These are phyloP conservation scores for Epicampocera succincta DNA, from an alignment of 2,888 invertebrate species.

Conservation along the genomic window DNA sequence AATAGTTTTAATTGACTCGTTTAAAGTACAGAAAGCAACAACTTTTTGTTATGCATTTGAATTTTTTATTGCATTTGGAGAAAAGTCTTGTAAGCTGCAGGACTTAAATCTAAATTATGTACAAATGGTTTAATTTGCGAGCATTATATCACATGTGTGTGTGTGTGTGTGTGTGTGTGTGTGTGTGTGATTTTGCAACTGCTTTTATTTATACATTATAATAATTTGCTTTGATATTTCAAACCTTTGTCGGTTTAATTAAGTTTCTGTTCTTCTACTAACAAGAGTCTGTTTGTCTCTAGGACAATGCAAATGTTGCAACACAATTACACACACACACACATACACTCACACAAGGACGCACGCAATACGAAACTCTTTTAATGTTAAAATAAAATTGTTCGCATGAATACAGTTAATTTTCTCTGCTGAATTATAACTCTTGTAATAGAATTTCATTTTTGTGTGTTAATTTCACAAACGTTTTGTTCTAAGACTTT, in stretches of 20 bases:
- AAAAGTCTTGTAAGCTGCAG: conserved; percentile 2
- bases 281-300: conserved; percentile 2
- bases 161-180: background rate
- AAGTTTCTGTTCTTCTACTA: conserved; percentile 41
- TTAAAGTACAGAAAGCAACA: too few species aligned
- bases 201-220: conserved; percentile 12
- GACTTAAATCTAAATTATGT: conserved; percentile 1
- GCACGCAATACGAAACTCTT: background rate
- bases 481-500: too few species aligned
- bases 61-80: background rate
- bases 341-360: background rate
- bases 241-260: conserved; percentile 54
- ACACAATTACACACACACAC: conserved; percentile 23
- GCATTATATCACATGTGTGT: background rate
- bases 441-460: too few species aligned
- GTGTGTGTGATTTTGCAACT: background rate
- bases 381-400: background rate
- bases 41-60: too few species aligned
- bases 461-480: too few species aligned
- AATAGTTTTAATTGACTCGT: too few species aligned
- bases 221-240: conserved; percentile 51
- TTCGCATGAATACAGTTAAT: conserved; percentile 13
- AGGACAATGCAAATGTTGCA: conserved; percentile 12
- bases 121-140: background rate
- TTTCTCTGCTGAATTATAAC: background rate